phyloP scores from a whole-genome alignment of 92 coral and sea anemone genomes.

The Epizoanthus ramosus region DNA sequence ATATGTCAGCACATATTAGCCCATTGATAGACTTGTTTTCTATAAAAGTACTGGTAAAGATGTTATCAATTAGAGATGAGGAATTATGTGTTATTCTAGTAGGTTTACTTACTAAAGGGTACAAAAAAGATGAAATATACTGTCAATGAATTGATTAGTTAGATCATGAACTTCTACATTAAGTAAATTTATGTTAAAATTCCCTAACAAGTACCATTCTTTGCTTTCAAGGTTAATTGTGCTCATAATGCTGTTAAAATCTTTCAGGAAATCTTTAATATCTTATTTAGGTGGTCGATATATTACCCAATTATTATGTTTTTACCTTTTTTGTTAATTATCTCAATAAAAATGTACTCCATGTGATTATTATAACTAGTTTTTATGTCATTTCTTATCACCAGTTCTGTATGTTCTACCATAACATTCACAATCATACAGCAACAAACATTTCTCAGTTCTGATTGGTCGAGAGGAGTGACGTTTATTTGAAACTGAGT shows the following conservation, averaged over 20 bases:
- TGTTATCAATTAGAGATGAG: constrained; percentile 22
- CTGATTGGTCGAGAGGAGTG: too few relatives aligned
- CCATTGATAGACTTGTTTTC: constrained; percentile 33
- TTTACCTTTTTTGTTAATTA: constrained; percentile 29
- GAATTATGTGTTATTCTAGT: constrained; percentile 21
- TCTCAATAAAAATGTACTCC: constrained; percentile 34
- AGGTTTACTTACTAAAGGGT: constrained; percentile 29
- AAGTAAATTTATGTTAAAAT: constrained; percentile 21
- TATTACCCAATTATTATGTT: constrained; percentile 37
- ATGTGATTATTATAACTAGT: constrained; percentile 8
- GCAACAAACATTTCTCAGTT: too few relatives aligned
- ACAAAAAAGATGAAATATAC: constrained; percentile 13
- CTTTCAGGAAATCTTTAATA: constrained; percentile 34
- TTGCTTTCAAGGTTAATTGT: constrained; percentile 11
- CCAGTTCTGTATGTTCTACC: too few relatives aligned
- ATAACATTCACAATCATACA: too few relatives aligned
- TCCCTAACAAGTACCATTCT: constrained; percentile 10
- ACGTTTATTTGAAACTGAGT: too few relatives aligned
- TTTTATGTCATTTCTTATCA: constrained; percentile 16
- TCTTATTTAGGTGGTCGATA: constrained; percentile 31
- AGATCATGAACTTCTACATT: constrained; percentile 12
- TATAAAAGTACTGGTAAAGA: constrained; percentile 12
- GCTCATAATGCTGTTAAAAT: constrained; percentile 25
- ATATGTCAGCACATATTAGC: constrained; percentile 35
- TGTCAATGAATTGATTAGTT: constrained; percentile 25